Evolutionary conservation across 2,888 invertebrate genomes (phyloP), one percentile per base, ranked within the genome.

Genomic region (Cephus pygmeus): DNA sequence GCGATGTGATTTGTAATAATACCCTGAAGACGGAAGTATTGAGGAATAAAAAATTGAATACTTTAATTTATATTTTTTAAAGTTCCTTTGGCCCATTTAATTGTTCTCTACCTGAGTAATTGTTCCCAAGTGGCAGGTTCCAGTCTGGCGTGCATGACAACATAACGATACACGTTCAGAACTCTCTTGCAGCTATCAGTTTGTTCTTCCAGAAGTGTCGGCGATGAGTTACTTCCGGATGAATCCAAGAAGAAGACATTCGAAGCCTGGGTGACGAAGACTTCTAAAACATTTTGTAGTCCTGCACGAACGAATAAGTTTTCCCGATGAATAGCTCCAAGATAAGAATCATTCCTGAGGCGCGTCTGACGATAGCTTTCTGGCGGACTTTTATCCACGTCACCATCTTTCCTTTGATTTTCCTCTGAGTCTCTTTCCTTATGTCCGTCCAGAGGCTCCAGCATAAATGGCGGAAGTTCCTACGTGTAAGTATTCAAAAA

Each of bases 71-170:
- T 30, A 34, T 33, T 36, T 15, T 35, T n/a, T 3, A 35, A 34
- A 9, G 15, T 35, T 15, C n/a, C 34, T 33, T 33, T 30, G 34
- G 36, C 69, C 11, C 12, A 4, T 6, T 34, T 12, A 73, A 76
- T 75, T 76, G 75, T 12, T 0, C 31, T 74, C 76, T 84, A 91
- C 91, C 91, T 88, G 74, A 91, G 87, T 75, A 91, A 83, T 83
- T 91, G 91, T 92, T 92, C 97, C 98, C 98, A 99, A 23, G 98
- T 98, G 88, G 94, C 94, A 83, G 96, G 96, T 89, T 98, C 97
- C 96, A 99, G 96, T 85, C 96, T 94, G 1, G 97, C 97, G 89
- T 98, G 98, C 98, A 98, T 98, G 68, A 99, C 98, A 95, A 98
- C 97, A 89, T 97, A 98, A 83, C 98, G 94, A 93, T 98, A 99